These are phyloP conservation scores for Troides helena DNA, from an alignment of 2,888 invertebrate genomes.

Conservation along the genomic window DNA sequence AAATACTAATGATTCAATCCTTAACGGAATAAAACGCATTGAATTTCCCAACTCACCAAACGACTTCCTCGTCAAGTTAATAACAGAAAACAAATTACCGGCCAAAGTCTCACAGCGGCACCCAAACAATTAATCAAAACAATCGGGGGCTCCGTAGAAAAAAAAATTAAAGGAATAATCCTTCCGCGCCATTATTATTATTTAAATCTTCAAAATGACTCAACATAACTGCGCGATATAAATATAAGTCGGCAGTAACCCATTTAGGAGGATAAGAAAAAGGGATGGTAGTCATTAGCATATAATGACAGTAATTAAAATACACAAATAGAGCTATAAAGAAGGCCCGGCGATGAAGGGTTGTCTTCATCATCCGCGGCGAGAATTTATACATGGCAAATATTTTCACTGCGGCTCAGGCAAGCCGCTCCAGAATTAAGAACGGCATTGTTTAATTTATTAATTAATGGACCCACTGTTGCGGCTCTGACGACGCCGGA, in stretches of 20 bases:
- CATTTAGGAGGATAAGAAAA: constrained; percentile 80
- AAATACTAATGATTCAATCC: neutral
- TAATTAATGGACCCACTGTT: constrained; percentile 75
- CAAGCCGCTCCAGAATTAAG: constrained; percentile 65
- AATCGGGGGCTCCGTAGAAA: constrained; percentile 43
- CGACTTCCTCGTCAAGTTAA: constrained; percentile 74
- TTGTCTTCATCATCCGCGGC: constrained; percentile 75
- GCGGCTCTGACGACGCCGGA: constrained; percentile 53
- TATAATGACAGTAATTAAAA: constrained; percentile 87
- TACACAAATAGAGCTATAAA: constrained; percentile 86
- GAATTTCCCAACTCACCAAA: constrained; percentile 62
- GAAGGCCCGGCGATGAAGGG: constrained; percentile 77
- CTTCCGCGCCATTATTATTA: constrained; percentile 67
- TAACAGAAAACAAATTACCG: constrained; percentile 74
- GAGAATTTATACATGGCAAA: constrained; percentile 78
- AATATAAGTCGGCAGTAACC: constrained; percentile 78
- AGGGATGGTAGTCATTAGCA: constrained; percentile 81
- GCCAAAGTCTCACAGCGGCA: constrained; percentile 57
- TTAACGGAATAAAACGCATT: constrained; percentile 45
- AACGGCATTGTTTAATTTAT: constrained; percentile 77
- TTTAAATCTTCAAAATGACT: constrained; percentile 74
- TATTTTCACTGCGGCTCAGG: constrained; percentile 73
- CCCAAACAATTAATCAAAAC: constrained; percentile 74
- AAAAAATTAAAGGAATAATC: constrained; percentile 65
- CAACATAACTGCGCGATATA: constrained; percentile 66